Percentiles rank a stretch among this genome's conserved stretches.
These are phyloP conservation scores for Hyperoplus immaculatus DNA, from an alignment of 2,797 vertebrate genomes.

Conservation along the genomic window DNA sequence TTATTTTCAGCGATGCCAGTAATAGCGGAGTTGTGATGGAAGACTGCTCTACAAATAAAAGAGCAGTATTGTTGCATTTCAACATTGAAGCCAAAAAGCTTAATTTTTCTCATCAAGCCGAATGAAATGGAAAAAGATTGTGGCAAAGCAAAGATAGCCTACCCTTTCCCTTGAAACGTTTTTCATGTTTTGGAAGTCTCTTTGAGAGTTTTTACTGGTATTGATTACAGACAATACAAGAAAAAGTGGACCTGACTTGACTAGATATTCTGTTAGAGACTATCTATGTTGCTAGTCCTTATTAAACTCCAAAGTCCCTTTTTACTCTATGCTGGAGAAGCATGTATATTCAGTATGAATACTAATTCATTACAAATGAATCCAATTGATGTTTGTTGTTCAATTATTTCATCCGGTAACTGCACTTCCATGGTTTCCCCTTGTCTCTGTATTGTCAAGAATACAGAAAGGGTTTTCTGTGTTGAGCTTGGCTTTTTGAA, in stretches of 20 bases:
- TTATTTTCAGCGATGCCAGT: neutral
- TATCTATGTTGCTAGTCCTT: neutral
- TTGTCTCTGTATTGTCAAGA: constrained; percentile 5
- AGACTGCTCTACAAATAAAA: neutral
- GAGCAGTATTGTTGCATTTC: neutral
- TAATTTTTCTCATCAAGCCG: neutral
- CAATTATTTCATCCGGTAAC: neutral
- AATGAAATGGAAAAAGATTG: neutral
- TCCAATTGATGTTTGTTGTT: neutral
- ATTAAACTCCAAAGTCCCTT: neutral
- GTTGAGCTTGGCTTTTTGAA: constrained; percentile 7
- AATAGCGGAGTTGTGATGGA: constrained; percentile 4
- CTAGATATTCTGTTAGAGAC: neutral
- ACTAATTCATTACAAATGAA: neutral
- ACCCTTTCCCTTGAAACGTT: neutral
- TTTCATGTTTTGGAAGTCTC: neutral
- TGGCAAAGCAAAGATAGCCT: neutral
- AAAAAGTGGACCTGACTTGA: neutral
- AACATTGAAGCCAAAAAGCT: neutral
- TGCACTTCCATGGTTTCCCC: neutral
- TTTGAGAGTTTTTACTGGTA: neutral
- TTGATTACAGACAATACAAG: neutral
- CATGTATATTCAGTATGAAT: neutral
- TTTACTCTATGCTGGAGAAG: neutral
- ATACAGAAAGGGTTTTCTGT: neutral